Evolutionary conservation across 2,888 invertebrate genomes (phyloP).

Genomic region (Pristionchus japonicus): DNA sequence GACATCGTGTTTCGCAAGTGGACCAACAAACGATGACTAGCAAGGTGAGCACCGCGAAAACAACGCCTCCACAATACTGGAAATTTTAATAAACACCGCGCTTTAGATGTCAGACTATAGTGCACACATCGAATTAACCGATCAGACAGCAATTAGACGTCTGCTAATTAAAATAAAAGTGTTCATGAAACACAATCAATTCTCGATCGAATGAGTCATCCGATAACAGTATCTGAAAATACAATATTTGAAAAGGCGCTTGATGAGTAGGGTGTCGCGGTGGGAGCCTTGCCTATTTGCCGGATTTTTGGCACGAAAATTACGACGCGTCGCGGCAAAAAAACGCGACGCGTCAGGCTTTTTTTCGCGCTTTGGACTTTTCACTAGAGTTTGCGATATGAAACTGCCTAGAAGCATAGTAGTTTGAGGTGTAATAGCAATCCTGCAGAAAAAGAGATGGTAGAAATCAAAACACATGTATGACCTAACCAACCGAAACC

Average conservation of each 20-base stretch:
- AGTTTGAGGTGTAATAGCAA: constrained; percentile 27
- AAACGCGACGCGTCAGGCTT: neutral
- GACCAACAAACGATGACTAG: neutral
- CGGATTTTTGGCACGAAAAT: neutral
- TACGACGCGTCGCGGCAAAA: neutral
- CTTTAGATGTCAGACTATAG: neutral
- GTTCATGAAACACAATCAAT: neutral
- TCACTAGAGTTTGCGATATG: constrained; percentile 11
- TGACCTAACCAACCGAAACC: constrained; percentile 25
- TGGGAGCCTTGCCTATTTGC: neutral
- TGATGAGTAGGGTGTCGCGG: neutral
- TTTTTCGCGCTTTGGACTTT: constrained; percentile 17
- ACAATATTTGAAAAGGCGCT: neutral
- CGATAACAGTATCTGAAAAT: neutral
- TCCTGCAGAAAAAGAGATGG: constrained; percentile 6
- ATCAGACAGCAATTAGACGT: neutral
- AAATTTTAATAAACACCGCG: neutral
- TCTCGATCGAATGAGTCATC: neutral
- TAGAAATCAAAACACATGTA: neutral
- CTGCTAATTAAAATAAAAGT: too few species aligned
- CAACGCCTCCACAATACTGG: neutral
- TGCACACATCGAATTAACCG: neutral
- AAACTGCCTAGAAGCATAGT: constrained; percentile 6
- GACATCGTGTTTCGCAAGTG: neutral
- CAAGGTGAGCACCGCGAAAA: neutral